Evolutionary conservation across 2,797 vertebrate genomes (phyloP).

Genomic region (Chloroceryle inda): DNA sequence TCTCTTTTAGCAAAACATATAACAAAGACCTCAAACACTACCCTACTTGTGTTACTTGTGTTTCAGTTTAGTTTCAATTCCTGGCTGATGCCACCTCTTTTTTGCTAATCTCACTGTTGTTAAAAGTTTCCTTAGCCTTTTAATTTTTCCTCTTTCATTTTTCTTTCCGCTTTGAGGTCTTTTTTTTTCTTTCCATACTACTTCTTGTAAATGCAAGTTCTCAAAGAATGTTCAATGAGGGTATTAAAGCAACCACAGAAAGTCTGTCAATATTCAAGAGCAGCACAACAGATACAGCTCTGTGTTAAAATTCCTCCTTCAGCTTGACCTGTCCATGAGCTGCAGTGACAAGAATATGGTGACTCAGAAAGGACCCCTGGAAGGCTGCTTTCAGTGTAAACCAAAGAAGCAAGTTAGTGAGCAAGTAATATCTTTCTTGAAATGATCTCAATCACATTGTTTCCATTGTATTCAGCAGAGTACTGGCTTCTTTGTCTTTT

Average conservation of each 20-base stretch:
- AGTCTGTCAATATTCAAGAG: background rate
- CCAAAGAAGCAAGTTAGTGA: background rate
- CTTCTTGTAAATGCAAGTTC: background rate
- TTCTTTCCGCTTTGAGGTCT: background rate
- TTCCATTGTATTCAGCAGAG: background rate
- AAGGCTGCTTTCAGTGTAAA: background rate
- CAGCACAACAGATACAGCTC: background rate
- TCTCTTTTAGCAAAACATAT: background rate
- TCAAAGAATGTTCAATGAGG: background rate
- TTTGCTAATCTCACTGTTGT: background rate
- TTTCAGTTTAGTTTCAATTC: background rate
- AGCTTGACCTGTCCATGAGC: rapidly evolving
- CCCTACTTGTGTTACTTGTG: background rate
- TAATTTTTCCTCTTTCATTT: background rate
- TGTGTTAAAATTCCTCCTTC: background rate
- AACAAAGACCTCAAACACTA: background rate
- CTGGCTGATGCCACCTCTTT: background rate
- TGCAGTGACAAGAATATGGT: background rate
- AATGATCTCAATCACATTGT: background rate
- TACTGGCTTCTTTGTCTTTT: background rate
- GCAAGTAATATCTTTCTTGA: background rate
- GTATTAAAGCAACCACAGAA: background rate
- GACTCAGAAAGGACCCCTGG: background rate
- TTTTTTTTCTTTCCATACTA: background rate
- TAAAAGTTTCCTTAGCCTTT: background rate